Percentiles rank a stretch among this genome's conserved stretches.
Conservation (phyloP, 2,113 vertebrate genomes). For the Pygathrix nemaeus region DNA sequence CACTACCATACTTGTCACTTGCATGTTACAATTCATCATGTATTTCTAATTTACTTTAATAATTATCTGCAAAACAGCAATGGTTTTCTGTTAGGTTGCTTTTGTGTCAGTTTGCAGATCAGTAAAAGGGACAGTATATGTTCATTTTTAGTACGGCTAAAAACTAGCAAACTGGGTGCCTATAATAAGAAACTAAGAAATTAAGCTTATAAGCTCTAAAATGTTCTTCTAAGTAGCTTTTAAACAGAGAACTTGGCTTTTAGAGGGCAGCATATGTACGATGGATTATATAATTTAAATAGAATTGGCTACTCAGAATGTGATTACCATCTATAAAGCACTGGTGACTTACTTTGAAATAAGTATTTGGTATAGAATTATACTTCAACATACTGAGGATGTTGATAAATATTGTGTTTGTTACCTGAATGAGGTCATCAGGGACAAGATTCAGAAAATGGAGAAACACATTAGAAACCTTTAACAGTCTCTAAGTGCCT, state of each 20-base stretch:
- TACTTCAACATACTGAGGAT: neutral
- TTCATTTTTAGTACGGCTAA: neutral
- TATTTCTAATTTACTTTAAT: constrained; percentile 23
- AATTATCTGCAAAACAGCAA: neutral
- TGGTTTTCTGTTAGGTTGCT: neutral
- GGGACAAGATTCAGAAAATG: neutral
- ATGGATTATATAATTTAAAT: neutral
- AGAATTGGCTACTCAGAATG: neutral
- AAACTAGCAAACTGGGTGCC: neutral
- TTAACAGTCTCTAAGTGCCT: neutral
- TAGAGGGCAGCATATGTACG: neutral
- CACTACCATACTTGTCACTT: neutral
- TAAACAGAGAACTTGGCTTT: neutral
- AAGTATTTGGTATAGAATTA: neutral
- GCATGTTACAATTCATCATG: neutral
- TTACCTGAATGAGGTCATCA: neutral
- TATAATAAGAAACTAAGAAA: neutral
- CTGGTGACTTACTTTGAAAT: neutral
- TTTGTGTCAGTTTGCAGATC: neutral
- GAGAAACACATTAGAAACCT: neutral
- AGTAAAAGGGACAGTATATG: neutral
- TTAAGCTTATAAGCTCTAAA: neutral
- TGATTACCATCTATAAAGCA: neutral
- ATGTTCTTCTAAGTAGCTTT: neutral
- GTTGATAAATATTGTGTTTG: neutral